Base-by-base conservation (phyloP, 2,888 invertebrate genomes). In the Athetis lepigone region DNA sequence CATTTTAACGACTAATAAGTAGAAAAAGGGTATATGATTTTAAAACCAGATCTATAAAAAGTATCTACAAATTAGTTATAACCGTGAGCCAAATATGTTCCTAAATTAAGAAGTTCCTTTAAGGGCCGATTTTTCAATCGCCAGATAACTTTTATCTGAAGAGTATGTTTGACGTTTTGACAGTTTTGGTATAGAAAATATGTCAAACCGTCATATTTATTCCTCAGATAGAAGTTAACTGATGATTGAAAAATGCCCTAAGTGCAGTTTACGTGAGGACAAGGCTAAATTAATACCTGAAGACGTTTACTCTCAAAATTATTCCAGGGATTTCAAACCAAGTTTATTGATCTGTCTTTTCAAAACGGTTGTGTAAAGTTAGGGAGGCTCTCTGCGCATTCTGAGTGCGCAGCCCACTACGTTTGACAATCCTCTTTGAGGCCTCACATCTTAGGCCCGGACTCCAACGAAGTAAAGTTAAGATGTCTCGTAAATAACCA, bases 291-390 rank as follows among this genome's bases (percentile, higher is more conserved):
- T n/a, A n/a, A n/a, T n/a, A n/a, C n/a, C n/a, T n/a, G n/a, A n/a
- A n/a, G n/a, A n/a, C n/a, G n/a, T n/a, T n/a, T n/a, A n/a, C n/a
- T n/a, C n/a, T n/a, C n/a, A n/a, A n/a, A n/a, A n/a, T n/a, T n/a
- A n/a, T n/a, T n/a, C n/a, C n/a, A n/a, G n/a, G n/a, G n/a, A 64
- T 45, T 68, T 59, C 23, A 45, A 19, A 6, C 23, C 8, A 19
- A 5, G 16, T 37, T 69, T 64, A 64, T 64, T 64, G 64, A 64
- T 64, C 70, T 40, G 18, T 18, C 37, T 33, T 21, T 60, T 33
- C 37, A 39, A 59, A 25, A 21, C 45, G 39, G 16, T 59, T 19
- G 37, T 25, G 25, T 23, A 58, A 69, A 45, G 37, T 69, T 29
- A 59, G 42, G 37, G 29, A 13, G 18, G 8, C 16, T 33, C 21